These are phyloP conservation scores for Brassicogethes aeneus DNA, from an alignment of 2,888 invertebrate species.

Conservation along the genomic window DNA sequence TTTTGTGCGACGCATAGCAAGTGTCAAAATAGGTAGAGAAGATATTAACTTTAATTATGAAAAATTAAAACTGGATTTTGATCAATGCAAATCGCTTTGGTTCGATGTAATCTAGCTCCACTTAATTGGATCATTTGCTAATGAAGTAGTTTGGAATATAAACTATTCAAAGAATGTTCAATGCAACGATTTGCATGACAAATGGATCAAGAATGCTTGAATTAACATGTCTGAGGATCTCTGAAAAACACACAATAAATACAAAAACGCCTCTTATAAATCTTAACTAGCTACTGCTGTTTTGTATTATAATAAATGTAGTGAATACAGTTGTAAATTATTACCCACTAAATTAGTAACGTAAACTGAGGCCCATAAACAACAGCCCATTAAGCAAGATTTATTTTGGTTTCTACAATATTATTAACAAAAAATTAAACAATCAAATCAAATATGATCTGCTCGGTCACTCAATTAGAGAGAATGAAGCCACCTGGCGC, in stretches of 20 bases:
- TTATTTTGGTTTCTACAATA: too few relatives aligned
- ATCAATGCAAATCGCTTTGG: too few relatives aligned
- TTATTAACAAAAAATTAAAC: too few relatives aligned
- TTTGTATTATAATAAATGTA: constrained; percentile 17
- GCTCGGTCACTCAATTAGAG: too few relatives aligned
- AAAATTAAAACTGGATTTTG: too few relatives aligned
- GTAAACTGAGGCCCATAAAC: background rate
- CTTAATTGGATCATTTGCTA: background rate
- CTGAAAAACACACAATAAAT: constrained; percentile 14
- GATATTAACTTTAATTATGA: too few relatives aligned
- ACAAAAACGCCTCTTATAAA: constrained; percentile 14
- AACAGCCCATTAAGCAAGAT: too few relatives aligned
- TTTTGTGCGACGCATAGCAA: too few relatives aligned
- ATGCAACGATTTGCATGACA: background rate
- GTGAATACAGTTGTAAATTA: background rate
- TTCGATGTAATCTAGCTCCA: too few relatives aligned
- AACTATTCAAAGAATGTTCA: background rate
- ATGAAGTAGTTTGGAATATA: background rate
- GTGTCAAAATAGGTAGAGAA: too few relatives aligned
- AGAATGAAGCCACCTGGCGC: too few relatives aligned
- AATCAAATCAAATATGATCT: too few relatives aligned
- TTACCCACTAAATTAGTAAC: background rate
- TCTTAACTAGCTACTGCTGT: constrained; percentile 20
- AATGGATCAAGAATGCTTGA: constrained; percentile 1
- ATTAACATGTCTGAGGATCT: constrained; percentile 15